Percentiles rank a stretch among this genome's conserved stretches.
phyloP scores from a whole-genome alignment of 1,140 invertebrate genomes.

The Agraylea sexmaculata region DNA sequence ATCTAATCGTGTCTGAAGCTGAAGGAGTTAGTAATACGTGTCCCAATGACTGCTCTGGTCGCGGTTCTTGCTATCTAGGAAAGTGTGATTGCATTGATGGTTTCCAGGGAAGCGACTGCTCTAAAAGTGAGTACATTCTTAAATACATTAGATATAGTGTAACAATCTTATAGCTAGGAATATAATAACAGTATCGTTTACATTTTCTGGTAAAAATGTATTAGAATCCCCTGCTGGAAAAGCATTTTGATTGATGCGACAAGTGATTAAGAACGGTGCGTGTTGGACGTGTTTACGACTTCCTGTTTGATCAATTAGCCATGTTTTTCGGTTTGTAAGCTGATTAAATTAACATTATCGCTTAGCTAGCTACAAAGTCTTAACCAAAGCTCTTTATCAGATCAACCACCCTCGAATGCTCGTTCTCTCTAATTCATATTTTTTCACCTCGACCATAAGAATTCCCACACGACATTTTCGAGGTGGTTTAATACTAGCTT shows the following conservation, averaged over 20 bases:
- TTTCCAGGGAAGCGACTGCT: constrained; percentile 82
- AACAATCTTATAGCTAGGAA: too few species aligned
- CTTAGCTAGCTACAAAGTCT: constrained; percentile 4
- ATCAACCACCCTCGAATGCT: too few species aligned
- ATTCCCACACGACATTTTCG: too few species aligned
- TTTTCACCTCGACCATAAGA: too few species aligned
- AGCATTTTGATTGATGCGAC: too few species aligned
- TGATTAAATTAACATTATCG: constrained; percentile 11
- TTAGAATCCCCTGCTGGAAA: not conserved
- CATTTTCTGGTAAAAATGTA: not conserved
- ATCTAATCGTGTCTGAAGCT: constrained; percentile 68
- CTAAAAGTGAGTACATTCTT: constrained; percentile 63
- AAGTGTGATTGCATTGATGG: constrained; percentile 94
- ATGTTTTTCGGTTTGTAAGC: constrained; percentile 8
- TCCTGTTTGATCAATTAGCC: constrained; percentile 11
- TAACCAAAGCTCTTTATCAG: too few species aligned
- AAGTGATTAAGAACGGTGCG: too few species aligned
- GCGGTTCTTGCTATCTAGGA: constrained; percentile 88
- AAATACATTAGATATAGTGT: too few species aligned
- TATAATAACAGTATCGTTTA: not conserved
- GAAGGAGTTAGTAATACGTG: constrained; percentile 81
- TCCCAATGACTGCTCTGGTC: constrained; percentile 87
- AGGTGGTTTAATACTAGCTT: too few species aligned
- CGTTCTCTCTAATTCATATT: too few species aligned
- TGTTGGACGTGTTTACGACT: constrained; percentile 1